Conservation (phyloP, 2,797 vertebrate genomes). For the Podargus strigoides region DNA sequence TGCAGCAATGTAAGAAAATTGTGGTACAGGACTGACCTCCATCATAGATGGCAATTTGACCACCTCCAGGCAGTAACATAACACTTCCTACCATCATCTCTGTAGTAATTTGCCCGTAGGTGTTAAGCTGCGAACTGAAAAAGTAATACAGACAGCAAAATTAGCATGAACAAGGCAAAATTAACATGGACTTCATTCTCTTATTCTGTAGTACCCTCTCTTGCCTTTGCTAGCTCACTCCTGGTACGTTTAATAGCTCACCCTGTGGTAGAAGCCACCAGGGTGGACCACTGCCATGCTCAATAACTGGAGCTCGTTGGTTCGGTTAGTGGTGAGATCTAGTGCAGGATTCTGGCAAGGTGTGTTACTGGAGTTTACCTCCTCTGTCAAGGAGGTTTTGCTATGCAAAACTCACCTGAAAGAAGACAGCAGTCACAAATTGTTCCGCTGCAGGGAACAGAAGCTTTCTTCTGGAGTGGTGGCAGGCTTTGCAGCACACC, state of each 20-base stretch:
- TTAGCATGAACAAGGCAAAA: background rate
- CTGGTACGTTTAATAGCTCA: fast-evolving
- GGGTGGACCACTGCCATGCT: background rate
- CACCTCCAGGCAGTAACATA: background rate
- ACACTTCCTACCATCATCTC: background rate
- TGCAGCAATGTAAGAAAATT: background rate
- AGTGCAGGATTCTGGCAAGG: background rate
- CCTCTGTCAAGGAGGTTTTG: background rate
- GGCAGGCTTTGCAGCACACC: background rate
- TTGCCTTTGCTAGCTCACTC: background rate
- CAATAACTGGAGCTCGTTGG: background rate
- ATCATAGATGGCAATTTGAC: background rate
- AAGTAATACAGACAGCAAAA: background rate
- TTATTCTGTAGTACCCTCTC: background rate
- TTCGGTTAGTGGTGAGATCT: background rate
- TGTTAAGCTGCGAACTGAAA: background rate
- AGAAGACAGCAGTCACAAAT: background rate
- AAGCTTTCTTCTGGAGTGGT: background rate
- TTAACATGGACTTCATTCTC: background rate
- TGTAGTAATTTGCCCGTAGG: background rate
- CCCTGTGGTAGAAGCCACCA: background rate
- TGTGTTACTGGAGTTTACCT: background rate
- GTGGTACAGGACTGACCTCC: background rate
- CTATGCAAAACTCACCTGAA: background rate
- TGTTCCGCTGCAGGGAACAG: background rate